Evolutionary conservation across 2,888 invertebrate genomes (phyloP).

Genomic region (Latrodectus hesperus): DNA sequence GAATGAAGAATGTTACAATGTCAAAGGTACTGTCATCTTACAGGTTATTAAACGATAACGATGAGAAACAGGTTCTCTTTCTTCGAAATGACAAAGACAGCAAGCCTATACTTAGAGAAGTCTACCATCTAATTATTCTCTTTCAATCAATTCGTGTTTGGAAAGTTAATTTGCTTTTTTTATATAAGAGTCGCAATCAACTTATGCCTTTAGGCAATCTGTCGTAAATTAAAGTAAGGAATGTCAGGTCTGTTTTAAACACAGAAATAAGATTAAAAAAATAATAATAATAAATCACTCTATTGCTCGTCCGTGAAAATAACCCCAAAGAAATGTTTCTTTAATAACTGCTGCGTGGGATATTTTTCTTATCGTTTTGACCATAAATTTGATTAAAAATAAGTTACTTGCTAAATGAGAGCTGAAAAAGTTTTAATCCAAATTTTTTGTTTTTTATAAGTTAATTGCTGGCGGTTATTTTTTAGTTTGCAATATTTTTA

Average conservation of each 20-base stretch:
- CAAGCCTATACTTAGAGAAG: not conserved
- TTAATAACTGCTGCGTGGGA: too few relatives aligned
- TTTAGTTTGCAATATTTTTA: too few relatives aligned
- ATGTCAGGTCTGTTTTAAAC: not conserved
- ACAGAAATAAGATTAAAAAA: not conserved
- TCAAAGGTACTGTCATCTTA: not conserved
- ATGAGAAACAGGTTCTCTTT: constrained; percentile 34
- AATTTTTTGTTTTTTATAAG: too few relatives aligned
- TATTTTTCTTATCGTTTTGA: too few relatives aligned
- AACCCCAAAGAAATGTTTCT: too few relatives aligned
- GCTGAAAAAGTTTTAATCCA: too few relatives aligned
- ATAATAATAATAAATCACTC: too few relatives aligned
- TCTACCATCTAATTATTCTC: not conserved
- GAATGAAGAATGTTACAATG: not conserved
- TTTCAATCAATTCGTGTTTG: not conserved
- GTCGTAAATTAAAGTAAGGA: not conserved
- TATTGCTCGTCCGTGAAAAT: too few relatives aligned
- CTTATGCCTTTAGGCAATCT: not conserved
- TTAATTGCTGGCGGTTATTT: too few relatives aligned
- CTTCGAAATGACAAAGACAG: not conserved
- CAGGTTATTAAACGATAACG: constrained; percentile 28
- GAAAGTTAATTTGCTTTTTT: not conserved
- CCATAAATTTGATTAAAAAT: too few relatives aligned
- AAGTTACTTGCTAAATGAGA: too few relatives aligned
- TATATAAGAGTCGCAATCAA: not conserved